Conservation (phyloP, 2,888 invertebrate genomes). For the Platypus cylindrus region DNA sequence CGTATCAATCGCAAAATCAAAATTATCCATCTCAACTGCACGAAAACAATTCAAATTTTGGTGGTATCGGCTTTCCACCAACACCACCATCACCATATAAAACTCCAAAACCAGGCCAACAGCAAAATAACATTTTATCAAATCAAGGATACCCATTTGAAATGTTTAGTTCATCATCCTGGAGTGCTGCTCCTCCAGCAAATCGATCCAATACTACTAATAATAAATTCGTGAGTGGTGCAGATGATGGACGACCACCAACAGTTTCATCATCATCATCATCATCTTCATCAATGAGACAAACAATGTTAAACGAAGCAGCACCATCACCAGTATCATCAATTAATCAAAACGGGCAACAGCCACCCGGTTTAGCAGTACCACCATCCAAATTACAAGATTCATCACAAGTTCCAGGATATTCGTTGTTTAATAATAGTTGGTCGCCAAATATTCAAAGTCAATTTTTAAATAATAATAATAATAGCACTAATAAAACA, state of each 20-base stretch:
- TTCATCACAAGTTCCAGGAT: slow-evolving; percentile 20
- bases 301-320: slow-evolving; percentile 34
- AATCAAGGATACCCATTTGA: too few species aligned
- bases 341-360: slow-evolving; percentile 33
- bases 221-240: too few species aligned
- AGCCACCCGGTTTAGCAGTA: slow-evolving; percentile 23
- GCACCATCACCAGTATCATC: slow-evolving; percentile 21
- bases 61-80: too few species aligned
- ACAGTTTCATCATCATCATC: too few species aligned
- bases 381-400: not conserved
- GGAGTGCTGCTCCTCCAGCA: too few species aligned
- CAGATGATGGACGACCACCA: too few species aligned
- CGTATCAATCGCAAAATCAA: slow-evolving; percentile 4
- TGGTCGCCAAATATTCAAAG: slow-evolving; percentile 33
- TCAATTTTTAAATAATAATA: slow-evolving; percentile 22
- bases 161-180: too few species aligned
- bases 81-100: too few species aligned
- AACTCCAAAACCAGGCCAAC: too few species aligned
- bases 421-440: slow-evolving; percentile 34
- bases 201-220: too few species aligned
- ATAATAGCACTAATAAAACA: slow-evolving; percentile 13
- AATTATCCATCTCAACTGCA: slow-evolving; percentile 7
- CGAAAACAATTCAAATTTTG: slow-evolving; percentile 7
- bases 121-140: too few species aligned
- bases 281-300: slow-evolving; percentile 29